These are phyloP conservation scores for Mus minutoides DNA, from an alignment of 2,797 vertebrate species.

Conservation along the genomic window DNA sequence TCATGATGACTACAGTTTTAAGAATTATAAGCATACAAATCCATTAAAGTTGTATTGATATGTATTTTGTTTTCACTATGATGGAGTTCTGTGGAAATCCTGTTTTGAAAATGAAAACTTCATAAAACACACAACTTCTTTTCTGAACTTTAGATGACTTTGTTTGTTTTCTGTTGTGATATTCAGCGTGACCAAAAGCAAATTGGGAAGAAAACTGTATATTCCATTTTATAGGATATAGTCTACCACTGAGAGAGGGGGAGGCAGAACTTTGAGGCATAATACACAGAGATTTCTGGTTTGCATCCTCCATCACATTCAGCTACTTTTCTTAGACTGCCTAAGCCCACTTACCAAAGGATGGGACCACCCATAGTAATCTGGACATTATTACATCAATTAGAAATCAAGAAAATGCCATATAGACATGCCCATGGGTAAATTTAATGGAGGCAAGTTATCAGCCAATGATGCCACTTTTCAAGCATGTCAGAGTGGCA, in stretches of 20 bases:
- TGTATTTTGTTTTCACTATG: neutral
- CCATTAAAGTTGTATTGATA: neutral
- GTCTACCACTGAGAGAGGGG: neutral
- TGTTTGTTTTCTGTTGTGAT: neutral
- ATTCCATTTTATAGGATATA: neutral
- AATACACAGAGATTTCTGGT: no score
- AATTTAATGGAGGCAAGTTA: neutral
- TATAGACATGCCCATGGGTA: no score
- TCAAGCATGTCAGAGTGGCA: neutral
- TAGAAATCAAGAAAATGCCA: neutral
- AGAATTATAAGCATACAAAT: neutral
- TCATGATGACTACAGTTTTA: neutral
- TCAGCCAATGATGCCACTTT: neutral
- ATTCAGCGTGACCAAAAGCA: neutral
- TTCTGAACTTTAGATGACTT: no score
- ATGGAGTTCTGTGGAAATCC: neutral
- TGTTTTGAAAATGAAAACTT: neutral
- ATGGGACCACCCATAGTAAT: no score
- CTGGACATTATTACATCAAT: neutral
- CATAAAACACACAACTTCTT: neutral
- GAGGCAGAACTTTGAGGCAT: neutral
- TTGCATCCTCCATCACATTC: neutral
- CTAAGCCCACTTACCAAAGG: neutral
- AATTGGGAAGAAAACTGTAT: no score
- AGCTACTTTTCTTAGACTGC: neutral